Percentiles rank a stretch among this genome's conserved stretches.
phyloP scores from a whole-genome alignment of 2,888 invertebrate genomes.

The Tipula vernalis region DNA sequence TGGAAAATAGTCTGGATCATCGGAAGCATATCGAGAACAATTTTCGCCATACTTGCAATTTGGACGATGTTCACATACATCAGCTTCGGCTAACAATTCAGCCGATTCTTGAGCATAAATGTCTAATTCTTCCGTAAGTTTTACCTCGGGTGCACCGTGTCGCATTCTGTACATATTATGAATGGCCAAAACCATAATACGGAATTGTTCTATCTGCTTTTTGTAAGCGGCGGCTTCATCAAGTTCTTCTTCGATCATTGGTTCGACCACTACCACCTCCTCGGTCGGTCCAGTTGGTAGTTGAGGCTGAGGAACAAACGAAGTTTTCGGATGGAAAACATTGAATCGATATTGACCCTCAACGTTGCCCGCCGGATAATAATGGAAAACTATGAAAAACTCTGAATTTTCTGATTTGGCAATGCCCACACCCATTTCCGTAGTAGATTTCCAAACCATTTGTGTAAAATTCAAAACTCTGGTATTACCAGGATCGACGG shows the following conservation, averaged over 20 bases:
- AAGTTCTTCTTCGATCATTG: not conserved
- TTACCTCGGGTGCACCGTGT: not conserved
- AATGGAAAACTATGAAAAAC: conserved; percentile 55
- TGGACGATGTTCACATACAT: not conserved
- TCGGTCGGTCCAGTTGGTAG: not conserved
- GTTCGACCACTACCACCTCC: not conserved
- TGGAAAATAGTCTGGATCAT: not conserved
- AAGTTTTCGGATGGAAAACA: not conserved
- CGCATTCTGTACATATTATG: not conserved
- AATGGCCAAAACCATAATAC: not conserved
- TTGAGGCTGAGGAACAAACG: not conserved
- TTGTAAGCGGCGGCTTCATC: not conserved
- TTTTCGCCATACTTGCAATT: not conserved
- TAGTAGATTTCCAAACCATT: conserved; percentile 56
- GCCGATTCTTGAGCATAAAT: not conserved
- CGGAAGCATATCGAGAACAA: not conserved
- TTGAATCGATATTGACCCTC: conserved; percentile 16
- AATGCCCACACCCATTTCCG: conserved; percentile 59
- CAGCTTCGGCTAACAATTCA: not conserved
- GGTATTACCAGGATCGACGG: conserved; percentile 29
- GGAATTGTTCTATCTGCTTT: not conserved
- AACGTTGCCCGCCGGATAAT: conserved; percentile 23
- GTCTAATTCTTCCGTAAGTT: not conserved
- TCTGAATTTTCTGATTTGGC: conserved; percentile 62
- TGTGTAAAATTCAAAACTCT: conserved; percentile 41